Evolutionary conservation across 2,888 invertebrate genomes (phyloP), one percentile per base, ranked within the genome.

Genomic region (Linnaemya tessellans): DNA sequence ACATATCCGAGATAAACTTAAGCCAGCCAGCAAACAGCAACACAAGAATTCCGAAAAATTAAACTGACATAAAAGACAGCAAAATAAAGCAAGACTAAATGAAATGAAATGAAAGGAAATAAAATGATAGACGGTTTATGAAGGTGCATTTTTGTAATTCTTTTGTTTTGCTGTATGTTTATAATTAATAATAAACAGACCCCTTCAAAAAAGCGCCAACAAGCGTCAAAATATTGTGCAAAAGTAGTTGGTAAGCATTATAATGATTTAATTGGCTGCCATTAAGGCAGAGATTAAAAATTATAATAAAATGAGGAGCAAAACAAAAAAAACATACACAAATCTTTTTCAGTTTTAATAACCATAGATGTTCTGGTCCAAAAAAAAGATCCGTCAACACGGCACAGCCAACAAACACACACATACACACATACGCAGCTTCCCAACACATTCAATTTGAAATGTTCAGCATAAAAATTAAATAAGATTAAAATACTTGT

Each of bases 1-100:
- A 87, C 87, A 87, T 86, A 84, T 86, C 84, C 80, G 86, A 85
- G 87, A 88, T 88, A 88, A 87, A 87, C 84, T 87, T 80, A 5
- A 56, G 51, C 41, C 13, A 64, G 35, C 58, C 58, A 38, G 41
- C 62, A 75, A 75, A 77, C 67, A 80, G 46, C 49, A 75, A 84
- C 58, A 64, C 49, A 60, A 35, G 35, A 70, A 70, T 30, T 41
- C 41, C 51, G 13, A n/a, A 67, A 54, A 79, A 54, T 65, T 58
- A 56, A 62, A 81, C 65, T 68, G 74, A 75, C 81, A 81, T 65
- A 38, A 60, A 30, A 67, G 74, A 54, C 65, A 46, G 9, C 11
- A 35, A 38, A 25, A 43, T 35, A 46, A 46, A 70, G 11, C n/a
- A 18, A 18, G 8, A 51, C n/a, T 30, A 60, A 73, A 30, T 41